phyloP scores from a whole-genome alignment of 64 coral and sea anemone species.

The Catalaphyllia jardinei region DNA sequence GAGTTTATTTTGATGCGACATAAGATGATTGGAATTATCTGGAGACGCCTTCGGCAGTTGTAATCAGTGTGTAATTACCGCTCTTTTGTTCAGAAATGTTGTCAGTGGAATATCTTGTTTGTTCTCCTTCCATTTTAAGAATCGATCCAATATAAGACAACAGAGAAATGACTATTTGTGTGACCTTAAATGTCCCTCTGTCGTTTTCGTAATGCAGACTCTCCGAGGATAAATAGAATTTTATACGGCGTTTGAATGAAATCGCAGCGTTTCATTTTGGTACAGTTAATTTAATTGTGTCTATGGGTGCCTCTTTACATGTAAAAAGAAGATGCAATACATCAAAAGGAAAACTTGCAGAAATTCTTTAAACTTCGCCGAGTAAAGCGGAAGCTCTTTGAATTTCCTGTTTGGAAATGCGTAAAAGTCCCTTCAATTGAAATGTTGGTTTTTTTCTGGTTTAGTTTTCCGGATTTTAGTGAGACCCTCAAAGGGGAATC shows the following conservation, averaged over 20 bases:
- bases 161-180: neutral
- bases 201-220: neutral
- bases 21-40: neutral
- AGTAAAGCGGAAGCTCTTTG: neutral
- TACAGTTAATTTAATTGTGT: no score
- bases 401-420: constrained; percentile 7
- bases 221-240: no score
- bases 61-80: no score
- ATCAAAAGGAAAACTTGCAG: no score
- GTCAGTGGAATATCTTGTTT: constrained; percentile 13
- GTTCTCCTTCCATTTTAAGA: neutral
- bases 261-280: no score
- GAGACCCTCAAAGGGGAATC: neutral
- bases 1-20: neutral
- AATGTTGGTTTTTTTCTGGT: neutral
- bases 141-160: neutral
- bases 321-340: no score
- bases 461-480: neutral
- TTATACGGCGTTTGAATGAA: no score
- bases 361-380: no score
- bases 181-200: neutral
- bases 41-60: neutral
- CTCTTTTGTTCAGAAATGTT: neutral
- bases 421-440: neutral
- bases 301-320: no score